A percentile compares a stretch with the other conserved stretches of the same genome.
Conservation (phyloP, 2,888 invertebrate species). For the Dicranocentrus wangi region DNA sequence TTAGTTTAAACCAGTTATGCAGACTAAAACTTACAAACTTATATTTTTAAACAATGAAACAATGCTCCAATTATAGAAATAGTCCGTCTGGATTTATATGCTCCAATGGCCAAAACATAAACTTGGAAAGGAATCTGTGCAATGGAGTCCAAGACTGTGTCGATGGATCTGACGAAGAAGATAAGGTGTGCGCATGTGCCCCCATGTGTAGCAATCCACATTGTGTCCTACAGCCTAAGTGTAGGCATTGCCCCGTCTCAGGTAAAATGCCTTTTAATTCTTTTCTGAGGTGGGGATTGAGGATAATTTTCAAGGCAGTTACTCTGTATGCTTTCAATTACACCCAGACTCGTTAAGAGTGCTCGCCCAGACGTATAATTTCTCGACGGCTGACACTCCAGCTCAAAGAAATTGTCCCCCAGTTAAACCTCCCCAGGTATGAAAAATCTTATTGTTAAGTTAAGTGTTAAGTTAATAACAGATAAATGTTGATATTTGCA, state of each 20-base stretch:
- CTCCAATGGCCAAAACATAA: constrained; percentile 53
- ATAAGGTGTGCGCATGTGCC: constrained; percentile 31
- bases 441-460: too few relatives aligned
- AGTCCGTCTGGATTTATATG: constrained; percentile 59
- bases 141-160: constrained; percentile 56
- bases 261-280: too few relatives aligned
- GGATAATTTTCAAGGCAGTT: too few relatives aligned
- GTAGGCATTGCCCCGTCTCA: constrained; percentile 33
- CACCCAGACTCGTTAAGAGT: constrained; percentile 50
- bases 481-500: too few relatives aligned
- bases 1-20: too few relatives aligned
- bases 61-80: constrained; percentile 30
- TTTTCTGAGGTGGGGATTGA: too few relatives aligned
- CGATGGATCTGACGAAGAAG: constrained; percentile 63
- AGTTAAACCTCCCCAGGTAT: constrained; percentile 54
- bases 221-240: constrained; percentile 39
- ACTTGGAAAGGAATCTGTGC: constrained; percentile 33
- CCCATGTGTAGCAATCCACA: constrained; percentile 21
- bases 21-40: too few relatives aligned
- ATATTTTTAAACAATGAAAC: not conserved
- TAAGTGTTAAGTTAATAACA: too few relatives aligned
- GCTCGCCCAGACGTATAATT: constrained; percentile 42
- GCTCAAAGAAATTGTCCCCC: constrained; percentile 39
- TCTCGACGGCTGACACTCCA: constrained; percentile 42
- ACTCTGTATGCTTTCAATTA: not conserved